These are phyloP conservation scores for Eriocheir sinensis DNA, from an alignment of 1,140 invertebrate species.

Conservation along the genomic window DNA sequence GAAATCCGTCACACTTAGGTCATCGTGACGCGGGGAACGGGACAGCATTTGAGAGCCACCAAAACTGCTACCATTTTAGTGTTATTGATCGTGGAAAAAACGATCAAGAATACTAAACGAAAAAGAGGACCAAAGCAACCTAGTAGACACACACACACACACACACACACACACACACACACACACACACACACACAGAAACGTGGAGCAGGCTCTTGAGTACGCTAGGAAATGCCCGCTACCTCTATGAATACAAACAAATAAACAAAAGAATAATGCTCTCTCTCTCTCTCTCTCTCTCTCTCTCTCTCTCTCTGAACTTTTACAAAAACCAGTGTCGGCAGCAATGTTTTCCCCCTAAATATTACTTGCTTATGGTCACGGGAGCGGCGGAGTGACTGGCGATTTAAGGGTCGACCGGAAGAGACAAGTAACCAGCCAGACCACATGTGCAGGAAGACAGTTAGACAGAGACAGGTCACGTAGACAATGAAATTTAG, in stretches of 20 bases:
- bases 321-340: not conserved
- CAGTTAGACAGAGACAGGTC: too few relatives aligned
- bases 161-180: slow-evolving; percentile 47
- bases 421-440: not conserved
- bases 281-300: too few relatives aligned
- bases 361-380: too few relatives aligned
- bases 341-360: not conserved
- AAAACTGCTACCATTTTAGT: not conserved
- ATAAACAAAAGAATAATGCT: not conserved
- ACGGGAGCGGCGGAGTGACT: not conserved
- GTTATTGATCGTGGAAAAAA: not conserved
- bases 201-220: not conserved
- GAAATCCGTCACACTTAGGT: not conserved
- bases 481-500: too few relatives aligned
- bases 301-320: too few relatives aligned
- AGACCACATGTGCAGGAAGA: too few relatives aligned
- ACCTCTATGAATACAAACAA: not conserved
- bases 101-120: not conserved
- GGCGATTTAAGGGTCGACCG: not conserved
- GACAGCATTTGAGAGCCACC: not conserved
- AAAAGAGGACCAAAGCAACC: not conserved
- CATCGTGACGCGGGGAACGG: not conserved
- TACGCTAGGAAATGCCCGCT: too few relatives aligned
- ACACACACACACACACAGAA: slow-evolving; percentile 32
- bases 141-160: slow-evolving; percentile 47